phyloP scores from a whole-genome alignment of 2,888 invertebrate species.

The Seira sanloemensis region DNA sequence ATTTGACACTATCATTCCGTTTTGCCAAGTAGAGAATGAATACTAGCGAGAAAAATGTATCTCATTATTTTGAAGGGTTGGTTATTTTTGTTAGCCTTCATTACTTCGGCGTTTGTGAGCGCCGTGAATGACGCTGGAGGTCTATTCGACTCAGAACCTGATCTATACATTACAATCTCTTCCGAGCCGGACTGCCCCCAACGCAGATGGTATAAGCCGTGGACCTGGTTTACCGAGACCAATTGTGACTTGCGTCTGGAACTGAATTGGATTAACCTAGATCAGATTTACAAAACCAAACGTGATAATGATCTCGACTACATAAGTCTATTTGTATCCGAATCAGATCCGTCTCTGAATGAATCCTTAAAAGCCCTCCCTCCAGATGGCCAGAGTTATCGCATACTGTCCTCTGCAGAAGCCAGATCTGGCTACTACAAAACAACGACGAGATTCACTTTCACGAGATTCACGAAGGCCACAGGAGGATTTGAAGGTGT shows the following conservation, averaged over 20 bases:
- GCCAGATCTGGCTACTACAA: slow-evolving; percentile 44
- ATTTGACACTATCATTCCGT: too few relatives aligned
- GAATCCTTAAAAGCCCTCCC: too few relatives aligned
- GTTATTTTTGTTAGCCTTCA: too few relatives aligned
- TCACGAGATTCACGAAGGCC: slow-evolving; percentile 14
- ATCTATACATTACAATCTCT: slow-evolving; percentile 38
- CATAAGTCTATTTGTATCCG: slow-evolving; percentile 40
- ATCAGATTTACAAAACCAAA: not conserved
- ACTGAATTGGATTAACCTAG: slow-evolving; percentile 52
- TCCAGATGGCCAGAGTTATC: slow-evolving; percentile 34
- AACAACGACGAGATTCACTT: slow-evolving; percentile 42
- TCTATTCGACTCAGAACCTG: slow-evolving; percentile 24
- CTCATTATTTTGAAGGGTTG: too few relatives aligned
- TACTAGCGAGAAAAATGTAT: too few relatives aligned
- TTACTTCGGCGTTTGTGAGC: too few relatives aligned
- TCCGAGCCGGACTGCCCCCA: slow-evolving; percentile 45
- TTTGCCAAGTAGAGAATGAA: too few relatives aligned
- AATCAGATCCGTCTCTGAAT: too few relatives aligned
- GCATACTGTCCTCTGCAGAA: slow-evolving; percentile 17
- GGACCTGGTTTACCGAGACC: slow-evolving; percentile 52
- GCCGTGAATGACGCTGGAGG: too few relatives aligned
- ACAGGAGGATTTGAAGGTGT: not conserved
- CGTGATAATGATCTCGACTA: too few relatives aligned
- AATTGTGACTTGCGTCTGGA: slow-evolving; percentile 41
- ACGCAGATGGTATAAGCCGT: slow-evolving; percentile 45